phyloP scores from a whole-genome alignment of 2,113 vertebrate genomes.

The Arvicanthis niloticus region DNA sequence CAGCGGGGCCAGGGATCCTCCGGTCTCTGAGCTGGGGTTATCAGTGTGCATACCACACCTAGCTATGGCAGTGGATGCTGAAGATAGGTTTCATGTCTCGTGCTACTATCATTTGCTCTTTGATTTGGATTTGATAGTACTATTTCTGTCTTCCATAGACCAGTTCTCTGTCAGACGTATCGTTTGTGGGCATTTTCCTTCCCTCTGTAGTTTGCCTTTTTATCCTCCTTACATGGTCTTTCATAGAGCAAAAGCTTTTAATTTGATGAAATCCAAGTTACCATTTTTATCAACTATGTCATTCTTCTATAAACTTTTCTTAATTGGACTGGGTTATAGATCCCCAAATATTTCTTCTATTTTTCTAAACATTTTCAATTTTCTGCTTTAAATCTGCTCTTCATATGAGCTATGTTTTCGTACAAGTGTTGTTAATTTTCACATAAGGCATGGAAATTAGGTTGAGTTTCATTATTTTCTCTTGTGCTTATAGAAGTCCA shows the following conservation, averaged over 20 bases:
- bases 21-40: background rate
- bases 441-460: background rate
- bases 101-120: background rate
- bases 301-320: background rate
- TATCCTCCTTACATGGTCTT: background rate
- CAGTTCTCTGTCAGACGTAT: background rate
- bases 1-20: background rate
- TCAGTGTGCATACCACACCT: background rate
- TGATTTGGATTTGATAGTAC: background rate
- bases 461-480: background rate
- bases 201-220: background rate
- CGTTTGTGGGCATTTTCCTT: slow-evolving; percentile 18
- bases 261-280: background rate
- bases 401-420: background rate
- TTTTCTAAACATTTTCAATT: background rate
- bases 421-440: slow-evolving; percentile 22
- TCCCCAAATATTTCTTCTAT: slow-evolving; percentile 5
- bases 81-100: too few species aligned
- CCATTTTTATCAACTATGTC: background rate
- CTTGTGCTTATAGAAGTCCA: background rate
- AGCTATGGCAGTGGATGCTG: background rate
- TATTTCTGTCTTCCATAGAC: background rate
- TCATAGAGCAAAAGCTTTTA: background rate
- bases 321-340: slow-evolving; percentile 9
- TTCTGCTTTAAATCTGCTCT: background rate